Conservation (phyloP, 23 tunicate genomes). For the Oikopleura albicans region DNA sequence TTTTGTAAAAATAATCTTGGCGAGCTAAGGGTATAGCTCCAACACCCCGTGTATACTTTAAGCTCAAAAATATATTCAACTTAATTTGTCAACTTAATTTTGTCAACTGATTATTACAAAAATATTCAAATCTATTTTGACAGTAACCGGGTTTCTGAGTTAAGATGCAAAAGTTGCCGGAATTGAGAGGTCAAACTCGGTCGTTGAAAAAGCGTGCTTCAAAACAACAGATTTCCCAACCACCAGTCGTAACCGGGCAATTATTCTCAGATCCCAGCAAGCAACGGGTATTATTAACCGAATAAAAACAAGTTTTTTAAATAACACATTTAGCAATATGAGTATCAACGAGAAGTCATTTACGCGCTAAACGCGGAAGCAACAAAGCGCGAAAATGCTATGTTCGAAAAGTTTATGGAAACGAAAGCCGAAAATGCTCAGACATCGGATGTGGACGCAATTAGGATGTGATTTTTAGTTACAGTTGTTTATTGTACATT, state of each 20-base stretch:
- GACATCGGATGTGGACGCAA: not conserved
- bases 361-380: not conserved
- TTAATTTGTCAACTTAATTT: no score
- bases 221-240: not conserved
- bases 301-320: not conserved
- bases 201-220: not conserved
- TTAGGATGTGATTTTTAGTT: not conserved
- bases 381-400: not conserved
- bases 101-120: no score
- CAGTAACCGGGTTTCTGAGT: no score
- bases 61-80: no score
- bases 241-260: not conserved
- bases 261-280: not conserved
- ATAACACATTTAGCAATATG: not conserved
- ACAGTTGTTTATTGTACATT: no score
- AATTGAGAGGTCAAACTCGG: not conserved
- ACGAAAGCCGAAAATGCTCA: not conserved
- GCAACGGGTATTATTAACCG: not conserved
- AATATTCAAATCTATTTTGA: no score
- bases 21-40: no score
- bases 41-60: no score
- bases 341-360: not conserved
- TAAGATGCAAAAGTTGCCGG: not conserved
- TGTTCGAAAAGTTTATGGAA: not conserved
- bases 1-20: no score